Base-by-base conservation (phyloP, 1,140 invertebrate species). In the Venturia canescens region DNA sequence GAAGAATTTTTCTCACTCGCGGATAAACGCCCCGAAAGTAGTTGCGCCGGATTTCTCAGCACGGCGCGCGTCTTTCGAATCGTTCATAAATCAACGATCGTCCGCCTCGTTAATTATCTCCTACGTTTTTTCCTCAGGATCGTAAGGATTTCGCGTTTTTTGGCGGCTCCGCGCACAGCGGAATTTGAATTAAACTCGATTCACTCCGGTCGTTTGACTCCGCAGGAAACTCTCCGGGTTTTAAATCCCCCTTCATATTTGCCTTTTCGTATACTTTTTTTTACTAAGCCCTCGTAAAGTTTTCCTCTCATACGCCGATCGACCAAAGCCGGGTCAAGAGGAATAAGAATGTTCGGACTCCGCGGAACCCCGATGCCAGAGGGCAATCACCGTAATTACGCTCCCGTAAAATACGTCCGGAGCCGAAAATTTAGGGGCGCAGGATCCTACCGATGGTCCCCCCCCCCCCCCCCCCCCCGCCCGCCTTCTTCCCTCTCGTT, bases 371-470 rank as follows among this genome's bases (percentile, higher is more conserved):
- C 23, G 72, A 31, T 34, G 21, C 75, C 31, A 66, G 75, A 77
- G 75, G 57, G 57, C 75, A 66, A 77, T 77, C 75, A 77, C 60
- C 75, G 75, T 77, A 77, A 77, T 77, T 77, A 77, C 75, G 75
- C 75, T 77, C 75, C 75, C 75, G 75, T 77, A 77, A 77, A 77
- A 77, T 77, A 77, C 75, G 75, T 77, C 75, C 57, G n/a, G 15
- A 13, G 9, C 60, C 27, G 60, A 63, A 77, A 77, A 77, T 66
- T 77, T 77, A 66, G 57, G 60, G 75, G 53, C 67, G 53, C 53
- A 63, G 60, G 23, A 29, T 69, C 66, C 31, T 31, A 31, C 16
- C 27, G 29, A 31, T 69, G 11, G 26, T 23, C 16, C 34, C 29
- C 6, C n/a, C n/a, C n/a, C n/a, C n/a, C n/a, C n/a, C n/a, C n/a